These are phyloP conservation scores for Stenolophus ochropezus DNA, from an alignment of 2,888 invertebrate species.

Conservation along the genomic window DNA sequence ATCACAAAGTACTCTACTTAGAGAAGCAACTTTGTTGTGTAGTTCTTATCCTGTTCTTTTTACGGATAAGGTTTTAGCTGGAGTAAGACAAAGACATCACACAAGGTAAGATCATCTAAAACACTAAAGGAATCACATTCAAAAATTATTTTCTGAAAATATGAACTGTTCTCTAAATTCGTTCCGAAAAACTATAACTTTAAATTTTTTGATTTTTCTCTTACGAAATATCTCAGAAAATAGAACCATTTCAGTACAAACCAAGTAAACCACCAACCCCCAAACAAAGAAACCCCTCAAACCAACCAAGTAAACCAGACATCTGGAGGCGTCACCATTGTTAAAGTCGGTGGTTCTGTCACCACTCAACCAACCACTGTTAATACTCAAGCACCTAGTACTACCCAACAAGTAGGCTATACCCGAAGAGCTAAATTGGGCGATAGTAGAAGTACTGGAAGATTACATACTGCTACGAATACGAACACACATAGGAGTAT, in stretches of 20 bases:
- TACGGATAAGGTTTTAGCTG: conserved; percentile 85
- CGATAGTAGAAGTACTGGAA: conserved; percentile 85
- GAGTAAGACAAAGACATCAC: conserved; percentile 80
- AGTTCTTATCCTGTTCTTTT: conserved; percentile 88
- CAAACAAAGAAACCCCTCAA: conserved; percentile 62
- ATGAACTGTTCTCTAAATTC: no score
- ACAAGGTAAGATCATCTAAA: conserved; percentile 68
- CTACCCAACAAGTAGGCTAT: conserved; percentile 72
- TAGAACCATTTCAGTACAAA: conserved; percentile 68
- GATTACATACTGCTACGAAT: conserved; percentile 82
- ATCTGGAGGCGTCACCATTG: conserved; percentile 86
- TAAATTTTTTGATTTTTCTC: no score
- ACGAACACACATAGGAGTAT: conserved; percentile 86
- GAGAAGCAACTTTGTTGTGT: conserved; percentile 88
- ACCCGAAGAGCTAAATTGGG: conserved; percentile 80
- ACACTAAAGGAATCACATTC: background rate
- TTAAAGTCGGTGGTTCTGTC: conserved; percentile 79
- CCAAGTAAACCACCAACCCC: conserved; percentile 66
- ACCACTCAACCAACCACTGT: conserved; percentile 63
- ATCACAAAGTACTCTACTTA: conserved; percentile 83
- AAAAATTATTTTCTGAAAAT: background rate
- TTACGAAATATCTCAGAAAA: no score
- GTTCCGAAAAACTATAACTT: no score
- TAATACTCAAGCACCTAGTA: conserved; percentile 64
- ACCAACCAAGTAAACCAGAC: conserved; percentile 81